Evolutionary conservation across 2,797 vertebrate species (phyloP), one percentile per base, ranked within the genome.

Genomic region (Syngnathus acus): DNA sequence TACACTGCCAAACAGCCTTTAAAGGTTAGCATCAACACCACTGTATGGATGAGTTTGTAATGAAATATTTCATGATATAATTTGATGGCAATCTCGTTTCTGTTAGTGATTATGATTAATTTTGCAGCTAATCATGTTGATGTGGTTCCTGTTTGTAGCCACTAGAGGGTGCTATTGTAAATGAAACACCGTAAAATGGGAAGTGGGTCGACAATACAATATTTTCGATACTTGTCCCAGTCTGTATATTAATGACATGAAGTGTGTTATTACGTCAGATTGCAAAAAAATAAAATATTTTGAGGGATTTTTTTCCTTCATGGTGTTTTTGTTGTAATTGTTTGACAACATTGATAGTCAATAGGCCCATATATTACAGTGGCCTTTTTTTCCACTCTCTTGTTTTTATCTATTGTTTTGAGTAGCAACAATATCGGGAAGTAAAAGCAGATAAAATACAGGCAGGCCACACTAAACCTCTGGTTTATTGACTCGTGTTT

Each of bases 401-500:
- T 78, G 32, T 40, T 48, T 39, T 59, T 59, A 40, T 60, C 42
- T 21, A 42, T 42, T 87, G 85, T 86, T 88, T 85, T 65, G 73
- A 66, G 65, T 68, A 66, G 68, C 84, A 76, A 78, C 64, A 21
- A 0, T 65, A 67, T 67, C 67, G 66, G 69, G 74, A 78, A 68
- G 48, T 21, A 45, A 63, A 67, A 9, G 51, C 68, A 53, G 72
- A 77, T 81, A 72, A 80, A 75, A 78, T 64, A 61, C 70, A 39
- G 57, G 32, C 32, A 32, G 32, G 32, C 32, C 32, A 32, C 32
- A 32, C 32, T 60, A 37, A 53, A 64, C 32, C 16, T 9, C 32
- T 21, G 50, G 62, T 45, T 66, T 72, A 71, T 74, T 66, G 72
- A 67, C 59, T 26, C 8, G 71, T 88, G 83, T 88, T 84, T 80